Conservation (phyloP, 92 coral and sea anemone genomes). For the Bergia puertoricense region DNA sequence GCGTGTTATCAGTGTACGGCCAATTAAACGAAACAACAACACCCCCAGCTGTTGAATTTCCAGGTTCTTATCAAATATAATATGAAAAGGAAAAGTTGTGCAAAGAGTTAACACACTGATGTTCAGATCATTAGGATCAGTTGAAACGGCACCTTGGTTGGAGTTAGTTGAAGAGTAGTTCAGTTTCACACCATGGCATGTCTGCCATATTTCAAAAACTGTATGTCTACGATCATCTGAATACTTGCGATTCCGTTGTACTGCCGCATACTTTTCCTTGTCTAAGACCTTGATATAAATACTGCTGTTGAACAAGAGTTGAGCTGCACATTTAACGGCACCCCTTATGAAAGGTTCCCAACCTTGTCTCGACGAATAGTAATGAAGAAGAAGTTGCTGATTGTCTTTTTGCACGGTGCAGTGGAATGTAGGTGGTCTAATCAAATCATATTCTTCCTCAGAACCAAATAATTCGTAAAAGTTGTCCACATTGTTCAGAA, state of each 20-base stretch:
- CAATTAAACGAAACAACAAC: slow-evolving; percentile 75
- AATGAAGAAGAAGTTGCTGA: slow-evolving; percentile 65
- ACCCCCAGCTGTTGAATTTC: slow-evolving; percentile 83
- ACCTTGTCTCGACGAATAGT: slow-evolving; percentile 70
- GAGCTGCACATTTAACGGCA: slow-evolving; percentile 75
- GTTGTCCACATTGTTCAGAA: slow-evolving; percentile 81
- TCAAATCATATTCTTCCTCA: slow-evolving; percentile 55
- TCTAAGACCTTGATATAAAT: slow-evolving; percentile 16
- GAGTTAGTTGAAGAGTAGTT: slow-evolving; percentile 18
- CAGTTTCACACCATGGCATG: neutral
- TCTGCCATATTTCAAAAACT: slow-evolving; percentile 38
- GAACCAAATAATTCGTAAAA: slow-evolving; percentile 67
- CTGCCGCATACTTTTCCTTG: neutral
- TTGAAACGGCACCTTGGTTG: slow-evolving; percentile 42
- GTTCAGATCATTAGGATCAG: slow-evolving; percentile 58
- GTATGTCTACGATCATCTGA: slow-evolving; percentile 29
- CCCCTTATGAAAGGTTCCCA: slow-evolving; percentile 78
- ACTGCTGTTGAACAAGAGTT: slow-evolving; percentile 54
- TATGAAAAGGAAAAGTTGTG: slow-evolving; percentile 83
- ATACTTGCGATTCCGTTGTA: neutral
- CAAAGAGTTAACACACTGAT: slow-evolving; percentile 72
- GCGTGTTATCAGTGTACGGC: slow-evolving; percentile 53
- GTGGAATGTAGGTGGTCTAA: slow-evolving; percentile 73
- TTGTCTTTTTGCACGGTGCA: slow-evolving; percentile 60
- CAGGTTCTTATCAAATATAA: slow-evolving; percentile 71